Base-by-base conservation (phyloP, 2,888 invertebrate species). In the Eumerus sabulonum region DNA sequence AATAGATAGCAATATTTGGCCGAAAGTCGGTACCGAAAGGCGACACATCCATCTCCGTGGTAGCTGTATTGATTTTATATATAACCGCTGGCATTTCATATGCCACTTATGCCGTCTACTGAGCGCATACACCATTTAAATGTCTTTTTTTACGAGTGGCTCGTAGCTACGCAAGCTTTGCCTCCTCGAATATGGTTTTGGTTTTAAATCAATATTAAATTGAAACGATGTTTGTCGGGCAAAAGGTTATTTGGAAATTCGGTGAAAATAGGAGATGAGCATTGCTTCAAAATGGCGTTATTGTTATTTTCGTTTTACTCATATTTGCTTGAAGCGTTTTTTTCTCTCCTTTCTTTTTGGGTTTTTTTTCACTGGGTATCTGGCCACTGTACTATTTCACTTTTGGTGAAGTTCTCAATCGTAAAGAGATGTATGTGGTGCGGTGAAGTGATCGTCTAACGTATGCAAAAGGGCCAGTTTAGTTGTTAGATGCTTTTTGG, bases 51-150 rank as follows among this genome's bases (percentile, higher is more conserved):
- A 38, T 36, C n/a, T n/a, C 45, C 35, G 14, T 42, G 9, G 27
- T 27, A 40, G 19, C 18, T 45, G 17, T 70, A 70, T 70, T 70
- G 68, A 70, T 70, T 70, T 70, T 70, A 40, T 68, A 38, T 54
- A 54, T 53, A 45, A 54, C 14, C 47, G 56, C 47, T 66, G 66
- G 66, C 47, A 54, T 60, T 53, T 47, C 36, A 27, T 27, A 40
- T 53, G 53, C 18, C 60, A 53, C 60, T 60, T 70, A 16, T 38
- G 36, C 59, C 14, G 66, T 66, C 66, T 38, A 45, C 56, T 66
- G 48, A 60, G 68, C 68, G 68, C 68, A 70, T 70, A 70, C 19
- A 60, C 68, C 68, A 60, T 38, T 70, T 47, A 36, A 45, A 27
- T 45, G 51, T 63, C 42, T 50, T 44, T 51, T 35, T 36, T 17